These are phyloP conservation scores for Antheraea yamamai DNA, from an alignment of 2,888 invertebrate species.

Conservation along the genomic window DNA sequence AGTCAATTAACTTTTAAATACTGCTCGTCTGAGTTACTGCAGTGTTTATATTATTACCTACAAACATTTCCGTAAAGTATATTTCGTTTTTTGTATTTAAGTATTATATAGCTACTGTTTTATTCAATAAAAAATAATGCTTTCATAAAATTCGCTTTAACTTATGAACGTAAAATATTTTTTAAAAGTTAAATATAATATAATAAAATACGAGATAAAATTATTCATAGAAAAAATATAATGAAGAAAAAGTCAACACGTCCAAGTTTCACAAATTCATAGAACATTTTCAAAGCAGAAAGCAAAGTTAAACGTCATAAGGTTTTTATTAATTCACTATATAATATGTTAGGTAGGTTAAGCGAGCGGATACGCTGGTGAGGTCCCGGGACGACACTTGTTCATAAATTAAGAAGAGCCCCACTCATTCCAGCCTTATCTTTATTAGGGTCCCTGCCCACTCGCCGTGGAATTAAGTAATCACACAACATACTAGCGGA, in stretches of 20 bases:
- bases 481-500: constrained; percentile 60
- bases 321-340: constrained; percentile 50
- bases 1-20: too few species aligned
- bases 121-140: too few species aligned
- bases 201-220: not conserved
- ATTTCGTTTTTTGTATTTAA: too few species aligned
- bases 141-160: too few species aligned
- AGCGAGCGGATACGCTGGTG: constrained; percentile 42
- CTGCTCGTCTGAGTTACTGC: too few species aligned
- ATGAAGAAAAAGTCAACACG: not conserved
- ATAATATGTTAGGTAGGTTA: constrained; percentile 28
- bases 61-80: too few species aligned
- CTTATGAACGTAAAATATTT: too few species aligned
- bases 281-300: constrained; percentile 29
- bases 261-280: not conserved
- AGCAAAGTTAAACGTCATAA: constrained; percentile 49
- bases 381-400: constrained; percentile 54
- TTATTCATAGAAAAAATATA: not conserved
- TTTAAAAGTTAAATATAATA: not conserved
- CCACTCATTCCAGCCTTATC: constrained; percentile 69
- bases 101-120: too few species aligned
- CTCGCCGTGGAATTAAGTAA: constrained; percentile 74
- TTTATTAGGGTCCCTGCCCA: constrained; percentile 71
- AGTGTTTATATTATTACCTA: too few species aligned
- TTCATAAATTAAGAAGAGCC: constrained; percentile 70